These are phyloP conservation scores for Urosaurus nigricauda DNA, from an alignment of 2,797 vertebrate genomes.

Conservation along the genomic window DNA sequence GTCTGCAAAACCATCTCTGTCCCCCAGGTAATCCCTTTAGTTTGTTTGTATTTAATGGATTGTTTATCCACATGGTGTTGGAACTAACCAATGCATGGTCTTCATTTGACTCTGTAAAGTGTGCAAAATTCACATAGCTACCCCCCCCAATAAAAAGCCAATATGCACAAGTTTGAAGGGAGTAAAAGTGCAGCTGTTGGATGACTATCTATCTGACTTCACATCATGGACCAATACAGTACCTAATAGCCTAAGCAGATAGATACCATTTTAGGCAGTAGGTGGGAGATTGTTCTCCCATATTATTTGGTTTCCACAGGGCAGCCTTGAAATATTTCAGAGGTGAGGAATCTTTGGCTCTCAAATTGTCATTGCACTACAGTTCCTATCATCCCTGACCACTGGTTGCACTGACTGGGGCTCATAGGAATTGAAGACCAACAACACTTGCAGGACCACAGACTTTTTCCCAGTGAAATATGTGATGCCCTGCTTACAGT, in stretches of 20 bases:
- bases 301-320: neutral
- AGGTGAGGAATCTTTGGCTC: neutral
- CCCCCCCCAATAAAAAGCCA: too few species aligned
- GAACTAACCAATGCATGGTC: neutral
- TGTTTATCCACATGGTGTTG: neutral
- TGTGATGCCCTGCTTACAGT: neutral
- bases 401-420: neutral
- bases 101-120: neutral
- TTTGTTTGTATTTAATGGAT: too few species aligned
- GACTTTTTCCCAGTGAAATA: too few species aligned
- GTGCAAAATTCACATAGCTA: neutral
- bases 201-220: too few species aligned
- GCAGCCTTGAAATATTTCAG: neutral
- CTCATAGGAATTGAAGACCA: neutral
- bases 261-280: neutral
- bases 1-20: constrained; percentile 73
- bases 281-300: neutral
- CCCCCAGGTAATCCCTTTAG: constrained; percentile 73
- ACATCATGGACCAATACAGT: neutral
- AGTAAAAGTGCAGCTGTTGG: neutral
- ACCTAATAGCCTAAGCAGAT: neutral
- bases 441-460: too few species aligned
- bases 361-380: neutral
- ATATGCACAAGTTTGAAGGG: neutral
- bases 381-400: neutral